Evolutionary conservation across 2,797 vertebrate genomes (phyloP), one percentile per base, ranked within the genome.

Genomic region (Sebastes trivittatus): DNA sequence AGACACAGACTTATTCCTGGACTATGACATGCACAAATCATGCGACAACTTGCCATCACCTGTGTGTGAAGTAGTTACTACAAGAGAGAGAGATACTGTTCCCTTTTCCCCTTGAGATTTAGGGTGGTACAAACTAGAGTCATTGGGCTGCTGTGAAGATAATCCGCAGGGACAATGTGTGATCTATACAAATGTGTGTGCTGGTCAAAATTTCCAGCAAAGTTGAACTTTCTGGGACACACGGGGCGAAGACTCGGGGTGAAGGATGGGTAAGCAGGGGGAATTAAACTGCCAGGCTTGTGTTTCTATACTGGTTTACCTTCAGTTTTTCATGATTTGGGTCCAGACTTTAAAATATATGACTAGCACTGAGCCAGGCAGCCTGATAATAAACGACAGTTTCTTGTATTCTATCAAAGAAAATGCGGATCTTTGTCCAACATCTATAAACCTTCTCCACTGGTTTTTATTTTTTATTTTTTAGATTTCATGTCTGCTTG

Each of bases 361-460:
- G 72, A 55, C 27, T 14, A 13, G 36, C 34, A 49, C 59, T 54
- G 54, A 78, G 42, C n/a, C 46, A 63, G 54, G 6, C 32, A 74
- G 67, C 30, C 11, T 23, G 54, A 72, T 62, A 70, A 80, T 56
- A 75, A 83, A 75, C 22, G 1, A 77, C 77, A 87, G 6, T 25
- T 69, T 38, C 64, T 58, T 77, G 38, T 30, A 42, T 75, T 80
- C 75, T 62, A 66, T 79, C 55, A 85, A 69, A 86, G 68, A 69
- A 82, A 76, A 70, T 18, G 13, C 23, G 6, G 22, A 38, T 78
- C 11, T 82, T 68, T 72, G 38, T 75, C 73, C 79, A 67, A 23
- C 72, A 27, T 78, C 75, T 63, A 30, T 70, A 72, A 64, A 42
- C 27, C 46, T 29, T 55, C 52, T 76, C 5, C 7, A 11, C 9